Conservation (phyloP, 2,888 invertebrate genomes). For the Drosophila parthenogenetica region DNA sequence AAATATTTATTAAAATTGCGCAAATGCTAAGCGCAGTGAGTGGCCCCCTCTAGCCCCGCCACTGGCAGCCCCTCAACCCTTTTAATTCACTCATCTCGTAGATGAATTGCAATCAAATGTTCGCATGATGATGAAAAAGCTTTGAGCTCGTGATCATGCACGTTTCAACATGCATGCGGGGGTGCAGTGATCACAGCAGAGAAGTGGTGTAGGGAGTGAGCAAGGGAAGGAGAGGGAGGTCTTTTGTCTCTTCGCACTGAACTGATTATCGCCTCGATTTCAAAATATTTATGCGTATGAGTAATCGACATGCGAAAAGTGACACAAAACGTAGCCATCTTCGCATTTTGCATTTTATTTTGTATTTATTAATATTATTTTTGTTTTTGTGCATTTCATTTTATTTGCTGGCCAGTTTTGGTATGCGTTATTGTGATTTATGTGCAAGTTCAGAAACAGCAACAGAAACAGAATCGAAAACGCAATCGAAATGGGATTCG, state of each 20-base stretch:
- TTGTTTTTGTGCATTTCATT: slow-evolving; percentile 26
- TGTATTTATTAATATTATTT: slow-evolving; percentile 31
- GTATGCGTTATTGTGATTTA: slow-evolving; percentile 61
- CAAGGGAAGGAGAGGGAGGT: not conserved
- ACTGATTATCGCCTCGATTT: slow-evolving; percentile 55
- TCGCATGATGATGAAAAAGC: slow-evolving; percentile 38
- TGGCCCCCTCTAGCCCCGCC: slow-evolving; percentile 5
- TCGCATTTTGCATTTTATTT: slow-evolving; percentile 20
- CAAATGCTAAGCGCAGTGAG: slow-evolving; percentile 58
- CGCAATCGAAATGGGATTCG: slow-evolving; percentile 8
- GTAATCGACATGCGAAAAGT: slow-evolving; percentile 51
- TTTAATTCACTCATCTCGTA: slow-evolving; percentile 7
- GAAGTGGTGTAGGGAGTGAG: slow-evolving; percentile 4
- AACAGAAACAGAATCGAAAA: slow-evolving; percentile 20
- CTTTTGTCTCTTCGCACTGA: slow-evolving; percentile 40
- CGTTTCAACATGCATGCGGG: slow-evolving; percentile 48
- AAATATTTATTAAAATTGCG: slow-evolving; percentile 81
- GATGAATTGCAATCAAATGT: slow-evolving; percentile 50
- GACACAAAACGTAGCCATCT: slow-evolving; percentile 44
- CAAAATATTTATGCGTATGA: slow-evolving; percentile 74
- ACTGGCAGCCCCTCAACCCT: not conserved
- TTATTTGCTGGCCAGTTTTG: slow-evolving; percentile 37
- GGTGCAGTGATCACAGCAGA: slow-evolving; percentile 41
- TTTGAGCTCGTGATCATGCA: slow-evolving; percentile 50
- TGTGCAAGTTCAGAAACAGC: slow-evolving; percentile 35